Base-by-base conservation (phyloP, 2,888 invertebrate species). In the Hololepta plana region DNA sequence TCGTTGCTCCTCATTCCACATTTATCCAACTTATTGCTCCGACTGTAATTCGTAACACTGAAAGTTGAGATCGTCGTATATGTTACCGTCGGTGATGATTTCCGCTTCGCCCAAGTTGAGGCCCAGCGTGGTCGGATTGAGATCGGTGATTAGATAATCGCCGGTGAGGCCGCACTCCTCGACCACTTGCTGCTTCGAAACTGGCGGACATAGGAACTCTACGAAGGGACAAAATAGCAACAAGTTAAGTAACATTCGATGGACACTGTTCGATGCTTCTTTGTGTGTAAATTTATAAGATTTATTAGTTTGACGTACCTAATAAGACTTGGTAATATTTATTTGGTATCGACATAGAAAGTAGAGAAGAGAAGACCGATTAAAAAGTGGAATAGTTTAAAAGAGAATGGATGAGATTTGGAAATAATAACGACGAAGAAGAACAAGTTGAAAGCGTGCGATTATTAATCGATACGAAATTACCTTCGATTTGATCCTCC, bases 111-210 rank as follows among this genome's bases (percentile, higher is more conserved):
- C 44, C 38, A 62, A 47, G 40, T 59, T 62, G 28, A 63, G 37
- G 5, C 62, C 62, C 15, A 64, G 40, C 2, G 57, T 44, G 8
- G 55, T 52, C 4, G 63, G 61, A 38, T 62, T 62, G 26, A 64
- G 40, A 36, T 64, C 64, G 3, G 64, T 62, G 6, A 64, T 60
- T 14, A 64, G 47, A 37, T 60, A 63, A 29, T 61, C 58, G 15
- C 55, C 58, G n/a, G 66, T 57, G 12, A 82, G 60, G 0, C 80
- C 80, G 37, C 79, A 77, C 47, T 81, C 82, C 34, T 72, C 64
- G 5, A 76, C 76, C 3, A 77, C 71, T 38, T 79, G 72, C 45
- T 81, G 79, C 42, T 77, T 74, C 16, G 80, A 73, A 24, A 81
- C 74, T 31, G 54, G 49, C 21, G 64, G 64, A 38, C 63, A 60